A percentile compares a stretch with the other conserved stretches of the same genome.
Evolutionary conservation across 2,888 invertebrate species (phyloP).

Genomic region (Leucophora obtusa): DNA sequence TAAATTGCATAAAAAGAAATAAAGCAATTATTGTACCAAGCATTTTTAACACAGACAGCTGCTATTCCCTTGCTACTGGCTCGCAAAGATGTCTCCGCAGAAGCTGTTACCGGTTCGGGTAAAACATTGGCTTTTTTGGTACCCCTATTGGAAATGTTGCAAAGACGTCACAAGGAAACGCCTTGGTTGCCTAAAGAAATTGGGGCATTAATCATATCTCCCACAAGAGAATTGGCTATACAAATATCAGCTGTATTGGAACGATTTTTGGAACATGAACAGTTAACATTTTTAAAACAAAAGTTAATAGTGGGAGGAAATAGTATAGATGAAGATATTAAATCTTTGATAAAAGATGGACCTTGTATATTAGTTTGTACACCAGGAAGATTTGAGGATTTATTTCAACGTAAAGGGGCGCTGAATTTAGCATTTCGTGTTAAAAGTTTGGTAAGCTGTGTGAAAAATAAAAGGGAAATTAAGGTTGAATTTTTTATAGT

Average conservation of each 20-base stretch:
- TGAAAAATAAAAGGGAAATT: no score
- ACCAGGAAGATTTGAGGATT: conserved; percentile 94
- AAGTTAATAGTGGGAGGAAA: conserved; percentile 90
- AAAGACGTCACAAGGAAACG: conserved; percentile 81
- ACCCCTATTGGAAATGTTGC: conserved; percentile 92
- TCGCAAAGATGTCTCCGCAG: conserved; percentile 97
- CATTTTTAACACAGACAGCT: conserved; percentile 83
- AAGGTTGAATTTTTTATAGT: no score
- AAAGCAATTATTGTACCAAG: not conserved
- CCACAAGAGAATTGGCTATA: conserved; percentile 95
- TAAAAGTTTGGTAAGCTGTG: conserved; percentile 85
- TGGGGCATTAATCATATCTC: conserved; percentile 94
- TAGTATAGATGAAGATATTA: conserved; percentile 87
- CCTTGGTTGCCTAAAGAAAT: conserved; percentile 87
- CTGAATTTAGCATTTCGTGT: conserved; percentile 85
- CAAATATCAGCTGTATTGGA: conserved; percentile 88
- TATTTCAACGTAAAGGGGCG: conserved; percentile 85
- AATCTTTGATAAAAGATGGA: conserved; percentile 83
- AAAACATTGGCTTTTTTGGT: conserved; percentile 98
- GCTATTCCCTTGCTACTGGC: conserved; percentile 92
- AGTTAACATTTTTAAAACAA: conserved; percentile 80
- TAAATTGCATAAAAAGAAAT: conserved; percentile 52
- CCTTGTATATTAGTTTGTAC: conserved; percentile 95
- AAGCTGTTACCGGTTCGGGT: conserved; percentile 99
- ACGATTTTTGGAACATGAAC: conserved; percentile 80